Percentiles rank a stretch among this genome's conserved stretches.
Evolutionary conservation across 2,113 vertebrate species (phyloP).

Genomic region (Ailuropoda melanoleuca): DNA sequence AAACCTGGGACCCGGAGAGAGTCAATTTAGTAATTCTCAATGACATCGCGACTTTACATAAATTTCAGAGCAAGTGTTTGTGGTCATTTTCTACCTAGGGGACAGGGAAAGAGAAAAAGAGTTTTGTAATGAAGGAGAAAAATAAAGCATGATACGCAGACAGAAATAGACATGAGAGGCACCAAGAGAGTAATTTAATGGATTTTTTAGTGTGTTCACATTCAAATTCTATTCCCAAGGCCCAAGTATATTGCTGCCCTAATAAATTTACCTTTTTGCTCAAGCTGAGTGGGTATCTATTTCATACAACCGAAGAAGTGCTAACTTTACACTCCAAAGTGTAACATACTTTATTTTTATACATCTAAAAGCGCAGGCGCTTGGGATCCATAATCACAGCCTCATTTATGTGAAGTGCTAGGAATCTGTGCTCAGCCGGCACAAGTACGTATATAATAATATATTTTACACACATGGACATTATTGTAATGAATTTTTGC

Average conservation of each 20-base stretch:
- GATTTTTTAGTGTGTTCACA: background rate
- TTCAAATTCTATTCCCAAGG: background rate
- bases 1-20: background rate
- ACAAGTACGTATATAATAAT: background rate
- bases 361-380: slow-evolving; percentile 29
- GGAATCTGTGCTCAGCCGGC: background rate
- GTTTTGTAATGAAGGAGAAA: background rate
- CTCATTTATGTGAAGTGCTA: slow-evolving; percentile 7
- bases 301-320: background rate
- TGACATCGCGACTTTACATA: background rate
- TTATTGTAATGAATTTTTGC: background rate
- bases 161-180: background rate
- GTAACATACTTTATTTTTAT: slow-evolving; percentile 25
- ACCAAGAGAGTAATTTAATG: background rate
- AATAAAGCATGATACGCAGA: background rate
- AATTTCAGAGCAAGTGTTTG: background rate
- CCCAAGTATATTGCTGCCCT: background rate
- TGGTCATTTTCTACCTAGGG: background rate
- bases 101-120: background rate
- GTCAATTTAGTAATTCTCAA: background rate
- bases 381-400: background rate
- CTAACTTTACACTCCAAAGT: slow-evolving; percentile 44
- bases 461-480: background rate
- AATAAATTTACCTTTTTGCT: slow-evolving; percentile 49
- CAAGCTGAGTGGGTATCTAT: background rate